Percentiles rank a stretch among this genome's conserved stretches.
phyloP scores from a whole-genome alignment of 2,113 vertebrate genomes.

The Mormyrus lacerda region DNA sequence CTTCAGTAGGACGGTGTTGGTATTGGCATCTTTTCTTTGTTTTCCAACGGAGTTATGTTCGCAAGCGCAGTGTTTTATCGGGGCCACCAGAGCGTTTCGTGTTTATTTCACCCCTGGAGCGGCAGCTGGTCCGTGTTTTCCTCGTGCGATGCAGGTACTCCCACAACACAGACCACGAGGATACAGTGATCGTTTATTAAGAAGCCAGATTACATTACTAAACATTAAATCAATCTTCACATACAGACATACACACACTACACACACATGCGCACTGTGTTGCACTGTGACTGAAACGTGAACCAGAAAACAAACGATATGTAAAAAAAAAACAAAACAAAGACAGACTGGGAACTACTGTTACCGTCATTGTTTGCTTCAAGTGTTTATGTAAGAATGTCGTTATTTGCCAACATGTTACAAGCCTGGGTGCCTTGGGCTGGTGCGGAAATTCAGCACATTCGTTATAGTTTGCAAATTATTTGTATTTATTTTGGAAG shows the following conservation, averaged over 20 bases:
- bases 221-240: slow-evolving; percentile 23
- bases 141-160: slow-evolving; percentile 35
- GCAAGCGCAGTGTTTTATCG: slow-evolving; percentile 39
- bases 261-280: slow-evolving; percentile 45
- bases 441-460: slow-evolving; percentile 58
- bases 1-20: slow-evolving; percentile 43
- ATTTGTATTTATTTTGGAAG: slow-evolving; percentile 43
- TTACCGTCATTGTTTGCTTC: slow-evolving; percentile 52
- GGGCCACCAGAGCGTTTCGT: slow-evolving; percentile 40
- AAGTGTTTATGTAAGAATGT: slow-evolving; percentile 62
- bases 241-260: not conserved
- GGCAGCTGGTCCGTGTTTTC: slow-evolving; percentile 51
- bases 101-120: slow-evolving; percentile 44
- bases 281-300: slow-evolving; percentile 64
- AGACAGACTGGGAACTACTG: slow-evolving; percentile 49
- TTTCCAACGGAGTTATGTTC: slow-evolving; percentile 27
- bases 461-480: slow-evolving; percentile 51
- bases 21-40: slow-evolving; percentile 32
- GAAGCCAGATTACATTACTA: slow-evolving; percentile 31
- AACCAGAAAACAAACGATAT: slow-evolving; percentile 28
- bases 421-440: slow-evolving; percentile 79
- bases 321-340: slow-evolving; percentile 51
- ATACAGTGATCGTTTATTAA: slow-evolving; percentile 48
- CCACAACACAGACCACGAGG: slow-evolving; percentile 44
- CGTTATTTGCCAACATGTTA: slow-evolving; percentile 69